Percentiles rank a stretch among this genome's conserved stretches.
phyloP scores from a whole-genome alignment of 2,797 vertebrate species.

The Alectoris magna region DNA sequence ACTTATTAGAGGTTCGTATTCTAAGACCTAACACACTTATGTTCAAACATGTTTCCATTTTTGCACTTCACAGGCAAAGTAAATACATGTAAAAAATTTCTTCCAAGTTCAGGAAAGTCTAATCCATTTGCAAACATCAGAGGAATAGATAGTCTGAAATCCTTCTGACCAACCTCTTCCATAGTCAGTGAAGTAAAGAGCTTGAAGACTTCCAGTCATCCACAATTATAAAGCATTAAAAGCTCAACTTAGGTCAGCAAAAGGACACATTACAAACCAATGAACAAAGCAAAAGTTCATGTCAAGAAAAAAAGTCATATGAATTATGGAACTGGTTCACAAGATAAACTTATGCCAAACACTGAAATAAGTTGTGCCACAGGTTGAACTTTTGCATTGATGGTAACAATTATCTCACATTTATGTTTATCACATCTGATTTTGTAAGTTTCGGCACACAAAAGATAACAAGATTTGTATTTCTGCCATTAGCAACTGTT shows the following conservation, averaged over 20 bases:
- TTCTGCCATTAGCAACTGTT: neutral
- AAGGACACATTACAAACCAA: neutral
- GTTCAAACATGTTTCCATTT: neutral
- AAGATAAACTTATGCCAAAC: neutral
- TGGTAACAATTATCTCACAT: neutral
- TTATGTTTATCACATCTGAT: neutral
- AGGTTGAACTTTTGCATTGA: neutral
- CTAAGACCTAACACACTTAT: neutral
- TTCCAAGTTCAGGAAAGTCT: constrained; percentile 15
- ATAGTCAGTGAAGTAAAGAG: neutral
- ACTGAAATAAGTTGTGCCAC: neutral
- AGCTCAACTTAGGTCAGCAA: neutral
- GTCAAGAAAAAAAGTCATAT: neutral
- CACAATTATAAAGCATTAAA: neutral
- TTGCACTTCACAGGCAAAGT: neutral
- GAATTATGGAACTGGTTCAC: neutral
- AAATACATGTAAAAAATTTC: neutral
- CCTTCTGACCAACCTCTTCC: neutral
- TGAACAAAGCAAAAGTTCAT: neutral
- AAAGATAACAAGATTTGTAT: neutral
- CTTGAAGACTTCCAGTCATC: neutral
- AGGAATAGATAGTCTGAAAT: neutral
- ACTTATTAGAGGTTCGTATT: neutral
- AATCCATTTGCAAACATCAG: constrained; percentile 24
- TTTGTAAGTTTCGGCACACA: neutral